Percentiles rank a stretch among this genome's conserved stretches.
Evolutionary conservation across 2,113 vertebrate species (phyloP).

Genomic region (Cyanoliseus patagonus): DNA sequence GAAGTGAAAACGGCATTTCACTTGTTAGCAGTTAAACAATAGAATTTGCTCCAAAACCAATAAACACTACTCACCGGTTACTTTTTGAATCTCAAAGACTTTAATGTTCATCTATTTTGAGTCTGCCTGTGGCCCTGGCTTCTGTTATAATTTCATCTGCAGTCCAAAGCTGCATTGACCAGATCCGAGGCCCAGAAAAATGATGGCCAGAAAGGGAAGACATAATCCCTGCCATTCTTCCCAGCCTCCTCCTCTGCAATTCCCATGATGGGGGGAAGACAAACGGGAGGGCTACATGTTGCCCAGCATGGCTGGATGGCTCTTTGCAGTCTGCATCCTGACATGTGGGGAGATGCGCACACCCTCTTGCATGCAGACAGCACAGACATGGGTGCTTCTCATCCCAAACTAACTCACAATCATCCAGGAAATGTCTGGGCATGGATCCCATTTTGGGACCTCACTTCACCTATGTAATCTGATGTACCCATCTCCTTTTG

Average conservation of each 20-base stretch:
- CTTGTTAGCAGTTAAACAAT: not conserved
- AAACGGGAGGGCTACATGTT: not conserved
- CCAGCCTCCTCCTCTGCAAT: not conserved
- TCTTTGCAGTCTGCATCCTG: not conserved
- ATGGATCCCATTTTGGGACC: not conserved
- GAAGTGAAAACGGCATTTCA: not conserved
- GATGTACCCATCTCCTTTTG: not conserved
- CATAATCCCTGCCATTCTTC: not conserved
- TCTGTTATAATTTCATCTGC: not conserved
- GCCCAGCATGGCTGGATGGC: not conserved
- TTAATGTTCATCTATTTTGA: not conserved
- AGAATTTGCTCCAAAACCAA: not conserved
- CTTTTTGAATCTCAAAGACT: not conserved
- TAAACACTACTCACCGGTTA: not conserved
- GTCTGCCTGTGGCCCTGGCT: not conserved
- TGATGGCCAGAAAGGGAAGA: not conserved
- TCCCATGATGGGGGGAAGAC: fast-evolving
- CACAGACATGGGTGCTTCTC: not conserved
- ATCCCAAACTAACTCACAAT: not conserved
- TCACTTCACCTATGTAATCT: fast-evolving
- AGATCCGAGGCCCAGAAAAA: not conserved
- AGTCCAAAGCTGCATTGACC: not conserved
- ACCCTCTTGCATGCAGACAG: not conserved
- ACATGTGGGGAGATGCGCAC: fast-evolving
- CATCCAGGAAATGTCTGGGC: not conserved